Base-by-base conservation (phyloP, 1,140 invertebrate species). In the Drosophila sturtevanti region DNA sequence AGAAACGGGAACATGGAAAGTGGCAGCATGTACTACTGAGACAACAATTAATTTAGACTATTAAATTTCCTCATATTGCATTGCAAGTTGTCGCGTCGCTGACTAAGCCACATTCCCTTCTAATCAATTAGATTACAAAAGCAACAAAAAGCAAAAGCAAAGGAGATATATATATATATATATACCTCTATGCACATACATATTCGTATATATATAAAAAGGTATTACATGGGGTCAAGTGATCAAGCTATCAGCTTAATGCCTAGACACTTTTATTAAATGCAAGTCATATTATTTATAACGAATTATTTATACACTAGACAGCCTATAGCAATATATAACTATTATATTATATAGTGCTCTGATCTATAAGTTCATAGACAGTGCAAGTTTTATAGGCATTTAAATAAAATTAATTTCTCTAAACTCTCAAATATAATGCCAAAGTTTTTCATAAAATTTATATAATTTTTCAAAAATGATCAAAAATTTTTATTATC, bases 1-100 rank as follows among this genome's bases (percentile, higher is more conserved):
- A 31, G 27, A 31, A 31, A 4, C 27, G 41, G 14, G 16, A 18
- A 18, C 27, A 31, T 31, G 27, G 27, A 21, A 10, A 21, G 41
- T 18, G n/a, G 16, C 41, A 9, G 41, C 16, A 44, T 9, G 9
- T 48, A 48, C 16, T 48, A 48, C 16, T 48, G 41, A 60, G 35
- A 41, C 35, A 14, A 11, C 58, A 41, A 60, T 60, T 41, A 60
- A 60, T 18, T 60, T 48, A 21, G 31, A 60, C 34, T 59, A 60
- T 16, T 60, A 18, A 60, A 60, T 60, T 60, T 59, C 58, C 27
- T 11, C 58, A 9, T 16, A 55, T 31, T 55, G 52, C 52, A 14
- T 31, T 14, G 52, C 52, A 54, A 54, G 51, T 54, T 54, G 51
- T 48, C 16, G 41, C 9, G 37, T 14, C 12, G 11, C 37, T 48